These are phyloP conservation scores for Phylloscopus trochilus DNA, from an alignment of 2,113 vertebrate genomes.

Conservation along the genomic window DNA sequence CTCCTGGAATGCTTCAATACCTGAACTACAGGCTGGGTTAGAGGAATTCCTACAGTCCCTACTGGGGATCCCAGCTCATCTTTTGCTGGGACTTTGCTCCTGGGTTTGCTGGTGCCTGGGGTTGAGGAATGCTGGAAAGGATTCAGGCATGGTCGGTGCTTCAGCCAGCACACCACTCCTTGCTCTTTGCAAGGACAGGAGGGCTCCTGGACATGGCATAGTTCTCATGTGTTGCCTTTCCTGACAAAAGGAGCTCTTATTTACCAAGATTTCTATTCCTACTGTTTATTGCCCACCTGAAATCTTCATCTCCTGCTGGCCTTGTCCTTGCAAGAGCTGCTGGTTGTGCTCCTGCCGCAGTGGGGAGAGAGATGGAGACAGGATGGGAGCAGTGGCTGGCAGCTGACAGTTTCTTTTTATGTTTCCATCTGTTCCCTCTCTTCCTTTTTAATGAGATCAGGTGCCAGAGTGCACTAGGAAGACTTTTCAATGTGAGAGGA, in stretches of 20 bases:
- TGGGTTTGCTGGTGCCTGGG: neutral
- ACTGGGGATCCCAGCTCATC: neutral
- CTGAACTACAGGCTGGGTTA: neutral
- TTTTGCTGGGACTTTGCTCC: neutral
- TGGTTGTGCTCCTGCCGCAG: neutral
- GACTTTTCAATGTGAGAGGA: slow-evolving; percentile 26
- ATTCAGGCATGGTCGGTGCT: neutral
- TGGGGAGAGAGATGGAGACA: neutral
- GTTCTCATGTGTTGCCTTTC: neutral
- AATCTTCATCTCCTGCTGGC: neutral
- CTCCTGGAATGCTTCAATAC: neutral
- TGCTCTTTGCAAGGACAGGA: neutral
- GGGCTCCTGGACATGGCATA: accelerated
- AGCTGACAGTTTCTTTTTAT: slow-evolving; percentile 52
- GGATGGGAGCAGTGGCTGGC: slow-evolving; percentile 14
- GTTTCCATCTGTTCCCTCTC: slow-evolving; percentile 59
- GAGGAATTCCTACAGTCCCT: neutral
- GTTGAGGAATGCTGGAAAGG: neutral
- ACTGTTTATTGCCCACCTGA: neutral
- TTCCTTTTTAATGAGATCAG: slow-evolving; percentile 59
- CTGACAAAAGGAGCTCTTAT: neutral
- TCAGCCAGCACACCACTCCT: neutral
- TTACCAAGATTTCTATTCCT: neutral
- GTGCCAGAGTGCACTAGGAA: slow-evolving; percentile 7
- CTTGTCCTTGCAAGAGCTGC: slow-evolving; percentile 20